A percentile compares a stretch with the other conserved stretches of the same genome.
Evolutionary conservation across 2,113 vertebrate genomes (phyloP).

Genomic region (Rafetus swinhoei): DNA sequence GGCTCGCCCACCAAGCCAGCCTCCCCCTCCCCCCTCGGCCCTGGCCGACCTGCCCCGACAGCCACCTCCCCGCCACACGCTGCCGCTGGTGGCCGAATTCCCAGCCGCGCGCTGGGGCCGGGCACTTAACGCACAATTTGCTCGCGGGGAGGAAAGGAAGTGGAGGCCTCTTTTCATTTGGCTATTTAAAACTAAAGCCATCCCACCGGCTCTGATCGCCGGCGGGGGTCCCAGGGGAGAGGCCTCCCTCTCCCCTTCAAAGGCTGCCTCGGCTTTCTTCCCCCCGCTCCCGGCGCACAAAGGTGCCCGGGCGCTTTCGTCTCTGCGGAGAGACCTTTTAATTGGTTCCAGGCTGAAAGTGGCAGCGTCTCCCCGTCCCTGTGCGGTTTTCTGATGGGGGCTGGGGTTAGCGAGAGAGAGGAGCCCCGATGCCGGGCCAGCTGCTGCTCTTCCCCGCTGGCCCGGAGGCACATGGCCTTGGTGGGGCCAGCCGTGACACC

Average conservation of each 20-base stretch:
- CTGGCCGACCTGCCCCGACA: neutral
- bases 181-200: slow-evolving; percentile 78
- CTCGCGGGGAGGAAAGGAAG: slow-evolving; percentile 39
- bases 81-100: neutral
- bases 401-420: neutral
- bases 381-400: neutral
- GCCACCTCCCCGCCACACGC: neutral
- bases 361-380: slow-evolving; percentile 73
- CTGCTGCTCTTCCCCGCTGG: too few relatives aligned
- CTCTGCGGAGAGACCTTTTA: slow-evolving; percentile 79
- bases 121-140: neutral
- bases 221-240: slow-evolving; percentile 75
- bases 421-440: neutral
- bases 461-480: neutral
- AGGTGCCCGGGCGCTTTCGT: slow-evolving; percentile 72
- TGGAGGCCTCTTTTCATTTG: slow-evolving; percentile 71
- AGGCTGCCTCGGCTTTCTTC: slow-evolving; percentile 76
- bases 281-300: slow-evolving; percentile 64
- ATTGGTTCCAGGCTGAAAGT: slow-evolving; percentile 81
- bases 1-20: neutral
- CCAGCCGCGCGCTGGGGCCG: neutral
- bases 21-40: accelerated
- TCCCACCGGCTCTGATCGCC: slow-evolving; percentile 74
- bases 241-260: slow-evolving; percentile 75
- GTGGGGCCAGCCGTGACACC: too few relatives aligned